phyloP scores from a whole-genome alignment of 2,888 invertebrate genomes.

The Parasteatoda lunata region DNA sequence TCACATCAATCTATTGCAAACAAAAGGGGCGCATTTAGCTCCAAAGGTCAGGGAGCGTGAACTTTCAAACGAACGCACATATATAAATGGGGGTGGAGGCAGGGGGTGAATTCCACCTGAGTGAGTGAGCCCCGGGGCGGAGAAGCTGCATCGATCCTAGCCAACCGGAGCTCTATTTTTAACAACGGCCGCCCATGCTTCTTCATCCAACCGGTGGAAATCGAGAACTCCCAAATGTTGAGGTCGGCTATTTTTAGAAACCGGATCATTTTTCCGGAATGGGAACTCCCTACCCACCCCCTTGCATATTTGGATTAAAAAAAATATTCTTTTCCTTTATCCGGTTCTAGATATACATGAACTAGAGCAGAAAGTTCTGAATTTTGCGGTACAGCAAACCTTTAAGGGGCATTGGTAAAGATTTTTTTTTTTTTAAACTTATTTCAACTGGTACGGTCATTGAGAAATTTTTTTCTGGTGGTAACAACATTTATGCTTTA shows the following conservation, averaged over 20 bases:
- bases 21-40: neutral
- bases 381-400: too few relatives aligned
- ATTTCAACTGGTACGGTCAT: too few relatives aligned
- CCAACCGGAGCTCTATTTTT: conserved; percentile 40
- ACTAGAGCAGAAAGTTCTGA: too few relatives aligned
- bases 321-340: too few relatives aligned
- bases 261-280: neutral
- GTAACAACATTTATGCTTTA: too few relatives aligned
- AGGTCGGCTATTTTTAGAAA: conserved; percentile 40
- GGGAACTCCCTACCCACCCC: too few relatives aligned
- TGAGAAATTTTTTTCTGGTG: too few relatives aligned
- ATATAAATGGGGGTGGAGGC: neutral
- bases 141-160: conserved; percentile 38
- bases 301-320: too few relatives aligned
- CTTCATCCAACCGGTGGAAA: conserved; percentile 27
- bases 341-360: too few relatives aligned
- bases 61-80: neutral
- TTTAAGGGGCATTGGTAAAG: too few relatives aligned
- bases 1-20: neutral
- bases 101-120: neutral
- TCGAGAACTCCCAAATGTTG: conserved; percentile 23
- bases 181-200: conserved; percentile 9
- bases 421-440: too few relatives aligned
- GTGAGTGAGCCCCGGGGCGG: conserved; percentile 11
- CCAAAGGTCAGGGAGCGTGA: neutral